phyloP scores from a whole-genome alignment of 2,888 invertebrate genomes.

The Scelioninae gen. 1 region DNA sequence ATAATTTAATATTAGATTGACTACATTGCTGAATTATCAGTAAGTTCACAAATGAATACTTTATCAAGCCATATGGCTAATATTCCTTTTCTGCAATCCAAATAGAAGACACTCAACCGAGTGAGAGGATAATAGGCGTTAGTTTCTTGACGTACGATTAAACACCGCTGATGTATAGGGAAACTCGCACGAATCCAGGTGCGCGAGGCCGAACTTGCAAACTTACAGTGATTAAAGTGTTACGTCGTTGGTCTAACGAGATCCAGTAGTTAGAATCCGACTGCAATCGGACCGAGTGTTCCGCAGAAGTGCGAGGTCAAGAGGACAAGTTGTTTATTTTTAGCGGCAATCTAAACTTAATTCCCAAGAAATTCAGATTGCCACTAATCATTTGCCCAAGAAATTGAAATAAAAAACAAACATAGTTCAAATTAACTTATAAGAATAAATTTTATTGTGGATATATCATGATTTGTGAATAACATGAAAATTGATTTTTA shows the following conservation, averaged over 20 bases:
- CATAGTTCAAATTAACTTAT: too few relatives aligned
- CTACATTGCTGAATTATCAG: too few relatives aligned
- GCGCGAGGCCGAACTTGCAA: slow-evolving; percentile 37
- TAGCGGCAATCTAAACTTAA: too few relatives aligned
- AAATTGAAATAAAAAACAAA: neutral
- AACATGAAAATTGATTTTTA: too few relatives aligned
- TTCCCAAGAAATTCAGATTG: neutral
- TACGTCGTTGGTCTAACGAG: slow-evolving; percentile 51
- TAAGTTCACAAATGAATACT: too few relatives aligned
- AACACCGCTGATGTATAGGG: slow-evolving; percentile 39
- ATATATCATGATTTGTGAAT: too few relatives aligned
- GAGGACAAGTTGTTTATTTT: slow-evolving; percentile 49
- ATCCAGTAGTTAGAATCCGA: slow-evolving; percentile 52
- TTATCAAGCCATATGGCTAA: too few relatives aligned
- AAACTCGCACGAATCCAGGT: slow-evolving; percentile 40
- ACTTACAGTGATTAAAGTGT: slow-evolving; percentile 63
- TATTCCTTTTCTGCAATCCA: neutral
- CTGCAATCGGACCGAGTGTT: slow-evolving; percentile 46
- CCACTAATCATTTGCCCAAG: neutral
- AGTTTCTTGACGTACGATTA: slow-evolving; percentile 42
- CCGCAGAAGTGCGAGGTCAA: slow-evolving; percentile 56
- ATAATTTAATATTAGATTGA: too few relatives aligned
- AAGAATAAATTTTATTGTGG: too few relatives aligned
- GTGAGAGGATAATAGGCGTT: slow-evolving; percentile 40
- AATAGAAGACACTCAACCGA: slow-evolving; percentile 20